Evolutionary conservation across 1,140 invertebrate genomes (phyloP), one percentile per base, ranked within the genome.

Genomic region (Zaprionus camerounensis): DNA sequence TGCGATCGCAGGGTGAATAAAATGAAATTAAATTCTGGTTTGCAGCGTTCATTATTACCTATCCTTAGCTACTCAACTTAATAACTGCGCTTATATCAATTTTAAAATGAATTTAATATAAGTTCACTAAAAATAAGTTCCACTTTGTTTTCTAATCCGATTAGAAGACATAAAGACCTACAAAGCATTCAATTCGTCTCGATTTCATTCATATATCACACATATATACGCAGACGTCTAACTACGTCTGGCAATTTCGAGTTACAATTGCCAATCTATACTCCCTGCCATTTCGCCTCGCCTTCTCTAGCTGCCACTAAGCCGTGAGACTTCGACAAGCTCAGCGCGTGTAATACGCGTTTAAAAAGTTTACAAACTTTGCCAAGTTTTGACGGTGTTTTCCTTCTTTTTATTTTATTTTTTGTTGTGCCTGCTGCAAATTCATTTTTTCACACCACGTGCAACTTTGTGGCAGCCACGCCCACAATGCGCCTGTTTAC

Each of bases 361-460:
- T 88, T 88, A 90, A 88, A 88, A 88, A 88, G 85, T 90, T 90
- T 90, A 90, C 81, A 81, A 88, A 90, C 85, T 88, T 81, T 81
- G 81, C 81, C 81, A 88, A 88, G 82, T 87, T 86, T 63, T 66
- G 28, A 20, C 36, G 73, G 51, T 64, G 61, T 72, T 81, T 80
- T 84, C 55, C 34, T 62, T 49, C 59, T 56, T 57, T 20, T 20
- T 17, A n/a, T 73, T 58, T 67, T 22, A 34, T 63, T 68, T 49
- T 53, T 49, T 71, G 22, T 12, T 64, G 46, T n/a, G 56, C 28
- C 55, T 76, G 65, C 79, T 82, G 77, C 84, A 86, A 86, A 86
- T 88, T 69, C 75, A 71, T 63, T 61, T 72, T 57, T 73, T 62
- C 55, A 71, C 76, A 70, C 85, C 78, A 73, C 71, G 63, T 90